Conservation (phyloP, 2,113 vertebrate species). For the Turnix velox region DNA sequence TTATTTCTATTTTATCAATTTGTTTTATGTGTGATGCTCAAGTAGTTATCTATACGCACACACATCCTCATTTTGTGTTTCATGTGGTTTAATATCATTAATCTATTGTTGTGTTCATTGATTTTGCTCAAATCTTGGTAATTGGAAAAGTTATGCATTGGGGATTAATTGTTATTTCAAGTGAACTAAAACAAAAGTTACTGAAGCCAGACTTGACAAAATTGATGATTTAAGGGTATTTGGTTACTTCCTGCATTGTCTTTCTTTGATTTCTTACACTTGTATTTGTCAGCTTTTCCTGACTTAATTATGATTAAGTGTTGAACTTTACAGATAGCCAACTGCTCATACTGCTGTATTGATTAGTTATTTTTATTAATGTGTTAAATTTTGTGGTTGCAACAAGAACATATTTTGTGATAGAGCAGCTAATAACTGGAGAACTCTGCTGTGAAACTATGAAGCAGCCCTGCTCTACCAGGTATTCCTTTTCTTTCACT, state of each 20-base stretch:
- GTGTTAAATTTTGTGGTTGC: constrained; percentile 3
- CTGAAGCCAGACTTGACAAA: not conserved
- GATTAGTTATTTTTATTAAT: constrained; percentile 56
- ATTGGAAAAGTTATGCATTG: constrained; percentile 50
- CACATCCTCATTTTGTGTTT: constrained; percentile 44
- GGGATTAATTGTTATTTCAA: constrained; percentile 61
- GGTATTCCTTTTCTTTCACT: not conserved
- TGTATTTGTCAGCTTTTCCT: not conserved
- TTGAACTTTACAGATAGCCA: constrained; percentile 48
- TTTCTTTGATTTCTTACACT: constrained; percentile 46
- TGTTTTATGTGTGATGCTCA: constrained; percentile 5
- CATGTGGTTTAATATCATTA: constrained; percentile 18
- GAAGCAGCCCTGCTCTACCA: not conserved
- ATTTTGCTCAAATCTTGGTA: constrained; percentile 62
- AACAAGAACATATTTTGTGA: not conserved
- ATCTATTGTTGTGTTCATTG: constrained; percentile 48
- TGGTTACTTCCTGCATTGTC: constrained; percentile 40
- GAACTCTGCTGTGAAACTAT: not conserved
- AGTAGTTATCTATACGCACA: not conserved
- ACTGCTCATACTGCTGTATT: constrained; percentile 4
- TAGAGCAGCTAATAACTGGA: not conserved
- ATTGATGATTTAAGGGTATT: not conserved
- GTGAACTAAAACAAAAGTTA: constrained; percentile 55
- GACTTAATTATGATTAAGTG: constrained; percentile 45
- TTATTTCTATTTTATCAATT: constrained; percentile 41